Percentiles rank a stretch among this genome's conserved stretches.
Conservation (phyloP, 2,888 invertebrate genomes). For the Disparrhopalites patrizii region DNA sequence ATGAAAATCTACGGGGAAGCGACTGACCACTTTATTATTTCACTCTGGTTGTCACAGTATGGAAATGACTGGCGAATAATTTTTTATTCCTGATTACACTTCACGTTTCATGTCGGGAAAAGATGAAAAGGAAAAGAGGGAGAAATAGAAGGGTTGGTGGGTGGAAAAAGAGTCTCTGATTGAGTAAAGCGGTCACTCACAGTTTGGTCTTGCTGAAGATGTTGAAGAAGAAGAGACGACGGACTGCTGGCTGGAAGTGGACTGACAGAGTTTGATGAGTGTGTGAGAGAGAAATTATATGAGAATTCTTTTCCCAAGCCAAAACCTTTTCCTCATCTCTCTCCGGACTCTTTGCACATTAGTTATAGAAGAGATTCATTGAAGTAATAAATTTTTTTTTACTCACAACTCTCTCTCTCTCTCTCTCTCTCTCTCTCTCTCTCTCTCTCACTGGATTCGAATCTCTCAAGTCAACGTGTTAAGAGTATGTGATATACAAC, state of each 20-base stretch:
- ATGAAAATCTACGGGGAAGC: no score
- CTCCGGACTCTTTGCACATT: neutral
- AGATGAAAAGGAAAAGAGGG: neutral
- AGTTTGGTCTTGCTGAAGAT: neutral
- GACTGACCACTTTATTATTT: no score
- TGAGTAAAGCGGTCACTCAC: no score
- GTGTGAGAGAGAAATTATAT: neutral
- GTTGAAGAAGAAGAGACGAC: neutral
- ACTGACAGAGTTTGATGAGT: neutral
- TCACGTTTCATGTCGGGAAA: neutral
- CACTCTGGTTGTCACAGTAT: no score
- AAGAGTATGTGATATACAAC: no score
- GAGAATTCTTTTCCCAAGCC: neutral
- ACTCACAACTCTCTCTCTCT: no score
- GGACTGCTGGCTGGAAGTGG: neutral
- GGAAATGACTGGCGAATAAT: neutral
- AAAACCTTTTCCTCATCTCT: neutral
- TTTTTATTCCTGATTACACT: neutral
- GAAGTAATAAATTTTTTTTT: no score
- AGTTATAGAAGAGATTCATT: neutral
- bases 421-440: neutral
- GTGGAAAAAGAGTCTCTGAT: no score
- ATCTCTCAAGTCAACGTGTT: neutral
- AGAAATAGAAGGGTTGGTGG: neutral
- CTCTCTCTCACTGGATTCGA: neutral